Evolutionary conservation across 2,888 invertebrate species (phyloP), one percentile per base, ranked within the genome.

Genomic region (Synanthedon tipuliformis): DNA sequence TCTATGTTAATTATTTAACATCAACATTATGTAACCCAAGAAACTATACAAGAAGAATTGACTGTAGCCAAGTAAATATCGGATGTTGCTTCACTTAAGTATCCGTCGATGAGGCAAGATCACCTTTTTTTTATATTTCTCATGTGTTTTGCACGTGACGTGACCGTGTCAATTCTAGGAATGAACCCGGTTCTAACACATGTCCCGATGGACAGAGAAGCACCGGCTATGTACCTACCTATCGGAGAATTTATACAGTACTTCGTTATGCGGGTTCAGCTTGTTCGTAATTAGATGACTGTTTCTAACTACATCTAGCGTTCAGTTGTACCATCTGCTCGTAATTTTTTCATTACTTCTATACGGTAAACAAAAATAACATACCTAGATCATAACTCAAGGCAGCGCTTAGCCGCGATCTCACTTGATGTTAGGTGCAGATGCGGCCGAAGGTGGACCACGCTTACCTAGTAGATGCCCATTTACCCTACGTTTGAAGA

Each of bases 111-210:
- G 13, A 23, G 49, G 65, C 62, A 66, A 69, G 68, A 61, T 67
- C 65, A 65, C 68, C 66, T 61, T 64, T 71, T 71, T 78, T 75
- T 75, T 75, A 69, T 64, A 50, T 54, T 53, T 53, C 59, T 61
- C 79, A 76, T 71, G 74, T 80, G 77, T 62, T 59, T 54, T 62
- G 67, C 82, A 81, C 73, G 75, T 84, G 80, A 75, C 55, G 61
- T 54, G 61, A 56, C 60, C 59, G 56, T 61, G 61, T 61, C 71
- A 70, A 68, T 84, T 83, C 82, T 83, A 79, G 73, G 83, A 85
- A 83, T 64, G 66, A 66, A 61, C 59, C 58, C 62, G 61, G 63
- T 56, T 57, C 58, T 57, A 66, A 66, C 81, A 79, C 71, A 81
- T 79, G 84, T 67, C 72, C 64, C 60, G 59, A 56, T 56, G 59